These are phyloP conservation scores for Tiaroga cobitis DNA, from an alignment of 2,797 vertebrate species.

Conservation along the genomic window DNA sequence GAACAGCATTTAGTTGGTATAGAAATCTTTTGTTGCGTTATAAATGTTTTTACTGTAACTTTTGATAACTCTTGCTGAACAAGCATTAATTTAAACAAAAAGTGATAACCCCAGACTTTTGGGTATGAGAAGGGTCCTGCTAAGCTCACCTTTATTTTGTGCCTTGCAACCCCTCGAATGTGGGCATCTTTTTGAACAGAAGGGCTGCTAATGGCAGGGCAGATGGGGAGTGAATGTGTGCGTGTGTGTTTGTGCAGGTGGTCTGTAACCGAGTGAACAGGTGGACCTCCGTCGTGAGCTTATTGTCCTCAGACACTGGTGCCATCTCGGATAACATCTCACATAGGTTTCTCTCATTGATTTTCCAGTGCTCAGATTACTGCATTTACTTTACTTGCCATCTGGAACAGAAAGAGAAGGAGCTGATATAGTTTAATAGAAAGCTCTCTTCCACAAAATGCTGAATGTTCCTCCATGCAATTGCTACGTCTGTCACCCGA, in stretches of 20 bases:
- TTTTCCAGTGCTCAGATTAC: slow-evolving; percentile 24
- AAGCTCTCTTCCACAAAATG: slow-evolving; percentile 21
- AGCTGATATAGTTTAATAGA: slow-evolving; percentile 5
- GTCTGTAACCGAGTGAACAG: slow-evolving; percentile 22
- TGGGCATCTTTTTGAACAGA: slow-evolving; percentile 19
- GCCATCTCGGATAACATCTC: slow-evolving; percentile 42
- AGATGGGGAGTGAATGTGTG: slow-evolving; percentile 42
- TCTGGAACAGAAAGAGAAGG: slow-evolving; percentile 30
- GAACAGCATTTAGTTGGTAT: too few relatives aligned
- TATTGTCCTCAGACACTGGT: slow-evolving; percentile 30
- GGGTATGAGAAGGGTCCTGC: background rate
- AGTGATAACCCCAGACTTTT: too few relatives aligned
- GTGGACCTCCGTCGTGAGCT: slow-evolving; percentile 1
- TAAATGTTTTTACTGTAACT: too few relatives aligned
- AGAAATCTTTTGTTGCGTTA: too few relatives aligned
- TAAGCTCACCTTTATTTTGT: background rate
- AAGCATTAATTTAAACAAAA: background rate
- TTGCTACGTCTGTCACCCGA: background rate
- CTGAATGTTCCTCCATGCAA: background rate
- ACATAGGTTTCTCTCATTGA: slow-evolving; percentile 19
- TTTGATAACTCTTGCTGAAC: too few relatives aligned
- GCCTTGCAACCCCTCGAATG: background rate
- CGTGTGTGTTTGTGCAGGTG: slow-evolving; percentile 42
- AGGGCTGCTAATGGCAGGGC: slow-evolving; percentile 12
- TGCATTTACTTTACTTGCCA: slow-evolving; percentile 37